Conservation (phyloP, 2,113 vertebrate species). For the Peucedramus taeniatus region DNA sequence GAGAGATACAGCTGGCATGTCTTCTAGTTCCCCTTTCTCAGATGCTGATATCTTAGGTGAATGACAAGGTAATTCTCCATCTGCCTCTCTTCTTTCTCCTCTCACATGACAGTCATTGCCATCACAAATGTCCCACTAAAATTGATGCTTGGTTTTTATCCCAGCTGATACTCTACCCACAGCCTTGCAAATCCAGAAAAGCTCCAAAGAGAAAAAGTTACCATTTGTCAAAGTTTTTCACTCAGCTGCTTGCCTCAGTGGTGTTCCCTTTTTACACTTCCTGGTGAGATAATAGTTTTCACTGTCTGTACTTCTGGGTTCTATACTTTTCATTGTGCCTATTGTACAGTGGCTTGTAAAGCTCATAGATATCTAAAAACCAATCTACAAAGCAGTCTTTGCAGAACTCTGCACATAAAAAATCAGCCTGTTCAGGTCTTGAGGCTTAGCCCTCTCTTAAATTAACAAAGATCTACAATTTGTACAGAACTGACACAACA, state of each 20-base stretch:
- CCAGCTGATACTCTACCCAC: background rate
- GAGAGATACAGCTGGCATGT: background rate
- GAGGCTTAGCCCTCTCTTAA: background rate
- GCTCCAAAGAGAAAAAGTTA: background rate
- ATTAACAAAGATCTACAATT: background rate
- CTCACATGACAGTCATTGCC: fast-evolving
- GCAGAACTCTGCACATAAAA: background rate
- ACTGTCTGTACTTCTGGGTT: background rate
- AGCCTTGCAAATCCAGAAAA: background rate
- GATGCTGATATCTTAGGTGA: background rate
- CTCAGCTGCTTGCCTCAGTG: background rate
- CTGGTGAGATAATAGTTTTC: background rate
- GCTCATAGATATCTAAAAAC: background rate
- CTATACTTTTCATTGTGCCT: background rate
- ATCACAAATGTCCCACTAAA: background rate
- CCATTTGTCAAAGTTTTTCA: background rate
- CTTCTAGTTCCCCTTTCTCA: background rate
- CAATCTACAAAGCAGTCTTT: background rate
- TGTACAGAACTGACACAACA: background rate
- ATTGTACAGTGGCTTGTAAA: background rate
- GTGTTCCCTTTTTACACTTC: background rate
- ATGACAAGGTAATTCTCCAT: background rate
- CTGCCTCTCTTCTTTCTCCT: background rate
- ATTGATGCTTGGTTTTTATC: background rate
- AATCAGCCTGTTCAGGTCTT: background rate